A percentile compares a stretch with the other conserved stretches of the same genome.
These are phyloP conservation scores for Spheniscus humboldti DNA, from an alignment of 2,797 vertebrate species.

Conservation along the genomic window DNA sequence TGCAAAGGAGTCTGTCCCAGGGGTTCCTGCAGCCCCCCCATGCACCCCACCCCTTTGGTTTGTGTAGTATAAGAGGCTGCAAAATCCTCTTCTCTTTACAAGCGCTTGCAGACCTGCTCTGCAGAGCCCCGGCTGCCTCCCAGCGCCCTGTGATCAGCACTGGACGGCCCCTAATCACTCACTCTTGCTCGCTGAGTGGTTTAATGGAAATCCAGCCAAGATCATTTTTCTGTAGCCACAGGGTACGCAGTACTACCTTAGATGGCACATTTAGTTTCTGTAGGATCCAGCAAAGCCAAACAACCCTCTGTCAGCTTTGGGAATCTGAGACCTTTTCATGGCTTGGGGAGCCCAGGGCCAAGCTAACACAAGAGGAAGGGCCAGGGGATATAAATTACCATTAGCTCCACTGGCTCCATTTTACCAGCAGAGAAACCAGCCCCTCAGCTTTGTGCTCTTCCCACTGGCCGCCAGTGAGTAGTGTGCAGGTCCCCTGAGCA, in stretches of 20 bases:
- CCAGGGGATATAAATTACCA: background rate
- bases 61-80: background rate
- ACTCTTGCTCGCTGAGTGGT: background rate
- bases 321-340: background rate
- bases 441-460: rapidly evolving
- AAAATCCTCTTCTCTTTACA: background rate
- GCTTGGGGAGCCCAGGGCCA: background rate
- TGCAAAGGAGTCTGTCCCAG: no score
- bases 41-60: no score
- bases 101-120: background rate
- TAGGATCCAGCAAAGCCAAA: background rate
- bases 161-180: background rate
- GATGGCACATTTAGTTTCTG: background rate
- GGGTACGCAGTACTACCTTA: background rate
- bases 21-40: background rate
- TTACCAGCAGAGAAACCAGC: background rate
- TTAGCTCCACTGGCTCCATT: rapidly evolving
- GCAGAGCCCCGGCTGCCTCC: background rate
- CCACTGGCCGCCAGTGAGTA: background rate
- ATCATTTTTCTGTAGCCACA: background rate
- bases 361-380: background rate
- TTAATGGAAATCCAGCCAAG: background rate
- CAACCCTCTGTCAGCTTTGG: background rate
- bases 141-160: background rate
- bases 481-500: rapidly evolving